Percentiles rank a stretch among this genome's conserved stretches.
Conservation (phyloP, 2,888 invertebrate species). For the Cosmia pyralina region DNA sequence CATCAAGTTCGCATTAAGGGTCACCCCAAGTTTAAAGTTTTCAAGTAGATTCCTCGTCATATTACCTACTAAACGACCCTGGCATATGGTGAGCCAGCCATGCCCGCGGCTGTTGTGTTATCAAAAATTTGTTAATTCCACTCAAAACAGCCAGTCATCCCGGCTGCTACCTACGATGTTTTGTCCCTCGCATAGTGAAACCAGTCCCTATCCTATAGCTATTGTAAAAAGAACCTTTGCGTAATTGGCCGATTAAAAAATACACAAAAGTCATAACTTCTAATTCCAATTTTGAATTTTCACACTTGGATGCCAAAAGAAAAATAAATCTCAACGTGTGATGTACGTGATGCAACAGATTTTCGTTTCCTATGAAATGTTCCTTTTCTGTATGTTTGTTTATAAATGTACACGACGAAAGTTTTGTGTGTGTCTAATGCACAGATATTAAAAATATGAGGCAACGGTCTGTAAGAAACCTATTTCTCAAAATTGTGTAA, state of each 20-base stretch:
- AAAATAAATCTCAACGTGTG: slow-evolving; percentile 53
- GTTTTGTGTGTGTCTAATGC: slow-evolving; percentile 34
- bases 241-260: slow-evolving; percentile 46
- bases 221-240: slow-evolving; percentile 18
- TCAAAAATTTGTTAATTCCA: slow-evolving; percentile 82
- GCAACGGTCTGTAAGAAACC: slow-evolving; percentile 11
- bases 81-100: slow-evolving; percentile 78
- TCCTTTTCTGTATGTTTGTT: slow-evolving; percentile 55
- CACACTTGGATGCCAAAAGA: slow-evolving; percentile 50
- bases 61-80: slow-evolving; percentile 73
- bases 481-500: slow-evolving; percentile 53
- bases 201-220: slow-evolving; percentile 31
- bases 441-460: slow-evolving; percentile 28
- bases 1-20: slow-evolving; percentile 35
- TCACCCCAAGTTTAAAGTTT: slow-evolving; percentile 33
- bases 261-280: slow-evolving; percentile 46
- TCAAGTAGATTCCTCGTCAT: slow-evolving; percentile 33
- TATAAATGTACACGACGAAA: slow-evolving; percentile 34
- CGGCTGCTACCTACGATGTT: slow-evolving; percentile 73
- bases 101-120: slow-evolving; percentile 71
- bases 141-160: slow-evolving; percentile 86
- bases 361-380: slow-evolving; percentile 58
- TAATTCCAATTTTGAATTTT: slow-evolving; percentile 51
- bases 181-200: slow-evolving; percentile 53
- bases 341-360: slow-evolving; percentile 45